phyloP scores from a whole-genome alignment of 2,888 invertebrate species.

The Agrotis clavis region DNA sequence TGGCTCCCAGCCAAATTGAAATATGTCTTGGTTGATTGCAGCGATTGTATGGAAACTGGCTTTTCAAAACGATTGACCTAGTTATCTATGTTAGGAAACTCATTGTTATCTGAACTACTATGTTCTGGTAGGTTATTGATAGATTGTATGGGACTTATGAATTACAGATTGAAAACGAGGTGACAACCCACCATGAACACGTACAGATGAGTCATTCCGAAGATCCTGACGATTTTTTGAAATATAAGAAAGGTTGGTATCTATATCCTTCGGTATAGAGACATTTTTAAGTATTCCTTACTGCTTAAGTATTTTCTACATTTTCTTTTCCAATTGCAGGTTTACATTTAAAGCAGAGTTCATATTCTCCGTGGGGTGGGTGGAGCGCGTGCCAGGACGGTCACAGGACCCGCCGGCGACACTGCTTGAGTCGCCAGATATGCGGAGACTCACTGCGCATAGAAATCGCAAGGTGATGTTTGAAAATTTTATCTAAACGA shows the following conservation, averaged over 20 bases:
- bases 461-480: conserved; percentile 81
- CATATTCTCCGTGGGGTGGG: conserved; percentile 81
- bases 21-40: conserved; percentile 82
- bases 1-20: conserved; percentile 84
- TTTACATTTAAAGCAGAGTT: conserved; percentile 68
- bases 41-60: conserved; percentile 77
- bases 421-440: conserved; percentile 78
- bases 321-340: conserved; percentile 64
- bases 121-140: conserved; percentile 74
- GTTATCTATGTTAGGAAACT: conserved; percentile 77
- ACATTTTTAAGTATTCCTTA: background rate
- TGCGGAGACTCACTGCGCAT: conserved; percentile 84
- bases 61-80: conserved; percentile 84
- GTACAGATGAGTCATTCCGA: conserved; percentile 58
- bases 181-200: conserved; percentile 63
- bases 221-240: conserved; percentile 37
- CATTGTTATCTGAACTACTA: conserved; percentile 78
- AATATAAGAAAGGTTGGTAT: conserved; percentile 57
- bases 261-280: background rate
- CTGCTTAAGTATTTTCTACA: background rate
- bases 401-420: conserved; percentile 79
- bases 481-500: conserved; percentile 49
- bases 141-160: conserved; percentile 69
- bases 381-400: conserved; percentile 83
- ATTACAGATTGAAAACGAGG: conserved; percentile 73